Evolutionary conservation across 2,113 vertebrate genomes (phyloP).

Genomic region (Alligator sinensis): DNA sequence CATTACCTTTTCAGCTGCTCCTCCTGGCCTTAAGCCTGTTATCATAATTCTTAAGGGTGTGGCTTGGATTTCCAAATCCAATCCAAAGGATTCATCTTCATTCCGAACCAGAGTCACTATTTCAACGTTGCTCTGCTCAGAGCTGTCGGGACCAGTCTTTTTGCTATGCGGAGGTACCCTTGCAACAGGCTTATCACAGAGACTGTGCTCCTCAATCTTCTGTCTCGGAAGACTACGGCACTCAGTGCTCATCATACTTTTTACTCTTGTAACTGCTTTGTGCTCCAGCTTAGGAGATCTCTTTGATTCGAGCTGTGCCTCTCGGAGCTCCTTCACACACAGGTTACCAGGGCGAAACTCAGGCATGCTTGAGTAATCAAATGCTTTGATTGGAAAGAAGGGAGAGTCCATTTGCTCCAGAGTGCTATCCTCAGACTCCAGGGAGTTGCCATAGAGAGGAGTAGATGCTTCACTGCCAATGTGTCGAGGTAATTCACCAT

Average conservation of each 20-base stretch:
- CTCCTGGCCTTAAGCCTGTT: conserved; percentile 81
- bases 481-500: conserved; percentile 64
- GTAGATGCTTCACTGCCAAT: conserved; percentile 68
- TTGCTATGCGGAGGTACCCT: conserved; percentile 75
- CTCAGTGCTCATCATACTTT: conserved; percentile 83
- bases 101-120: conserved; percentile 75
- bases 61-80: conserved; percentile 86
- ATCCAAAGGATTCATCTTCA: conserved; percentile 79
- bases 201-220: conserved; percentile 71
- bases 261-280: conserved; percentile 82
- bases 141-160: conserved; percentile 71
- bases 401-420: conserved; percentile 70
- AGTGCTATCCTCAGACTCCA: conserved; percentile 69
- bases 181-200: conserved; percentile 56
- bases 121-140: conserved; percentile 67
- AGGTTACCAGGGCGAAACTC: conserved; percentile 61
- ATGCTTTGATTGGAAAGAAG: conserved; percentile 72
- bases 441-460: conserved; percentile 62
- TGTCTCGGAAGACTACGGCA: conserved; percentile 71
- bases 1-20: conserved; percentile 85
- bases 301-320: conserved; percentile 81
- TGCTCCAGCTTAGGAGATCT: conserved; percentile 89
- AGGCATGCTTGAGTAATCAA: conserved; percentile 59
- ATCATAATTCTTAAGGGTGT: conserved; percentile 82
- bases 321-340: conserved; percentile 75